These are phyloP conservation scores for Bothrops jararaca DNA, from an alignment of 2,113 vertebrate genomes.

Conservation along the genomic window DNA sequence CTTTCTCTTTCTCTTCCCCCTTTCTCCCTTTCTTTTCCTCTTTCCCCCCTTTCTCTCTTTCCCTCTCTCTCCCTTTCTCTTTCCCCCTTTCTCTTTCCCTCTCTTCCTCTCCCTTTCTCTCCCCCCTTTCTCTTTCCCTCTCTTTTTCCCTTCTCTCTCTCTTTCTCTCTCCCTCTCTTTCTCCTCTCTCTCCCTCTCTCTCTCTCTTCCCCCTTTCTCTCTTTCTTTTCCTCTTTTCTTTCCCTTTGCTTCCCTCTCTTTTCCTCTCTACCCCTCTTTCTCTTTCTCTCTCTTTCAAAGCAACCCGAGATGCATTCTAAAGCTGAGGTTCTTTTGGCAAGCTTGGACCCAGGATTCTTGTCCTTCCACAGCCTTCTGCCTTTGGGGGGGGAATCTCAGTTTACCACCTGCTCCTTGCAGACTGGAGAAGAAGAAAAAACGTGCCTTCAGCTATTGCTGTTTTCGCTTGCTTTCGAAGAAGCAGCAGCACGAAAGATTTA, in stretches of 20 bases:
- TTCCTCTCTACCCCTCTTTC: constrained; percentile 1
- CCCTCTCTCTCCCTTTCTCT: background rate
- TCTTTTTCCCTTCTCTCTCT: background rate
- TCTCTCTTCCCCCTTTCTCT: background rate
- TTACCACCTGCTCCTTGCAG: background rate
- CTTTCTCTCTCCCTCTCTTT: background rate
- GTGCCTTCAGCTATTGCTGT: background rate
- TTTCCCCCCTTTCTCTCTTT: background rate
- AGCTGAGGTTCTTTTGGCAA: background rate
- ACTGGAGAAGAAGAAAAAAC: background rate
- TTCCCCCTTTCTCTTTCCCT: background rate
- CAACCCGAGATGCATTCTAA: background rate
- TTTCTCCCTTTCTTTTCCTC: background rate
- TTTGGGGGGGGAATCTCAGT: background rate
- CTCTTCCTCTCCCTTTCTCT: fast-evolving
- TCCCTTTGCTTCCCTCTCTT: constrained; percentile 12
- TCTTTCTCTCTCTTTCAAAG: background rate
- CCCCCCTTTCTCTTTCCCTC: too few species aligned
- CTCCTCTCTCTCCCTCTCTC: background rate
- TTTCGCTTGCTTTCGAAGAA: constrained; percentile 9
- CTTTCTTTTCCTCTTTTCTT: background rate
- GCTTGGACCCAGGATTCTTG: too few species aligned
- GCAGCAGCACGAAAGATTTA: background rate
- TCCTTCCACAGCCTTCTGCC: background rate
- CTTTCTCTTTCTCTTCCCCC: background rate